phyloP scores from a whole-genome alignment of 2,888 invertebrate species.

The Caenorhabditis zanzibari region DNA sequence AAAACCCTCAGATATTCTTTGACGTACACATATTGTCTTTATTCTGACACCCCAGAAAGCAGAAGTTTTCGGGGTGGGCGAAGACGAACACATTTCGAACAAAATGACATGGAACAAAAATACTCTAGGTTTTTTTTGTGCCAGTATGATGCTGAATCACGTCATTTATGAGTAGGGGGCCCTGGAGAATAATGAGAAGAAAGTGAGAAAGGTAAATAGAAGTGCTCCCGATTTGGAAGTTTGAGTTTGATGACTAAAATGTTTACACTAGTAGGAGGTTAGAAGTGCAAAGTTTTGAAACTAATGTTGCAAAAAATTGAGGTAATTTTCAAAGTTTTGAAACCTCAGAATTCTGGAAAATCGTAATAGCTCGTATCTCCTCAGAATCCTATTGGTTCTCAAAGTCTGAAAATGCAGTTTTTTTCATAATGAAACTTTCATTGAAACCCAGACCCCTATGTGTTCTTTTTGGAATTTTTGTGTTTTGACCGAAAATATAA shows the following conservation, averaged over 20 bases:
- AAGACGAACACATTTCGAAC: background rate
- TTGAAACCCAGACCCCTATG: too few species aligned
- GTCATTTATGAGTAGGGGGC: background rate
- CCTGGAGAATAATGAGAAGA: background rate
- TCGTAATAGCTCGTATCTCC: too few species aligned
- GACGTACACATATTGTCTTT: background rate
- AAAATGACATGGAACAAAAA: background rate
- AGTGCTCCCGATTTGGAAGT: background rate
- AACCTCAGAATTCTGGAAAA: too few species aligned
- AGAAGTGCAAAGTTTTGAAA: background rate
- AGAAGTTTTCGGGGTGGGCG: conserved; percentile 5
- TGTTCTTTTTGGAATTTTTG: too few species aligned
- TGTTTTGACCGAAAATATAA: too few species aligned
- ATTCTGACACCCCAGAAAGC: conserved; percentile 1
- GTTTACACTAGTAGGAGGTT: background rate
- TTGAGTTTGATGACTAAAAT: conserved; percentile 5
- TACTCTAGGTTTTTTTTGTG: background rate
- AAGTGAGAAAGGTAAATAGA: background rate
- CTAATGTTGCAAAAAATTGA: background rate
- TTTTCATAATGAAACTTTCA: too few species aligned
- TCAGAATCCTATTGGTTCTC: too few species aligned
- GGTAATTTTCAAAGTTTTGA: background rate
- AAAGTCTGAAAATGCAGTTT: too few species aligned
- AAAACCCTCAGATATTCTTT: background rate
- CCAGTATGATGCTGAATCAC: background rate